Evolutionary conservation across 2,797 vertebrate species (phyloP), one percentile per base, ranked within the genome.

Genomic region (Helicolenus hilgendorfi): DNA sequence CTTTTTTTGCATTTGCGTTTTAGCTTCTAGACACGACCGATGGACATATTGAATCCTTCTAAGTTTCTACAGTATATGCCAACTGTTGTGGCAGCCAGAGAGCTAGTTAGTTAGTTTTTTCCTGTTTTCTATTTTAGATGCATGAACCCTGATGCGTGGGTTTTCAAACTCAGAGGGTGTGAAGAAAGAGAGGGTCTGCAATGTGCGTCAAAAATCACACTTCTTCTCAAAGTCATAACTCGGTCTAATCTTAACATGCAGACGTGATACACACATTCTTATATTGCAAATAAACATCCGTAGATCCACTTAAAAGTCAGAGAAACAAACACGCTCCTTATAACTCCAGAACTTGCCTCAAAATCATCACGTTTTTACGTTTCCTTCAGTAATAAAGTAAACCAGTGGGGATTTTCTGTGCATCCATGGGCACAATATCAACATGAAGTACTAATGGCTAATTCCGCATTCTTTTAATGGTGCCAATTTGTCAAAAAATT

Each of bases 21-120:
- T 35, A 35, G 7, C 33, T 33, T 8, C 31, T 6, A 6, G 31
- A 33, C 31, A 33, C 31, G 5, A 33, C 31, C 31, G 7, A 33
- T 7, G 31, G 31, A 27, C 27, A 75, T 29, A 13, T 29, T 58
- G 31, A 75, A 38, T 77, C 77, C 55, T 67, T 35, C 63, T 85
- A 77, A 41, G 77, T 82, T 75, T n/a, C 36, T 41, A 41, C 14
- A 41, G 38, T 53, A 7, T 68, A 56, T 77, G 33, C 49, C 26
- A 74, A 81, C 36, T 74, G 41, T 59, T 82, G 62, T 29, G 7
- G 56, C 72, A 78, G 58, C 29, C 45, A n/a, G 7, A 59, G 41
- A 70, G 71, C 29, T 58, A n/a, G 24, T 81, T 69, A 31, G n/a
- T 58, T 18, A 15, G 4, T 55, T 58, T 70, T 62, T 53, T 49